Percentiles rank a stretch among this genome's conserved stretches.
These are phyloP conservation scores for Ornithoptera priamus DNA, from an alignment of 2,888 invertebrate genomes.

Conservation along the genomic window DNA sequence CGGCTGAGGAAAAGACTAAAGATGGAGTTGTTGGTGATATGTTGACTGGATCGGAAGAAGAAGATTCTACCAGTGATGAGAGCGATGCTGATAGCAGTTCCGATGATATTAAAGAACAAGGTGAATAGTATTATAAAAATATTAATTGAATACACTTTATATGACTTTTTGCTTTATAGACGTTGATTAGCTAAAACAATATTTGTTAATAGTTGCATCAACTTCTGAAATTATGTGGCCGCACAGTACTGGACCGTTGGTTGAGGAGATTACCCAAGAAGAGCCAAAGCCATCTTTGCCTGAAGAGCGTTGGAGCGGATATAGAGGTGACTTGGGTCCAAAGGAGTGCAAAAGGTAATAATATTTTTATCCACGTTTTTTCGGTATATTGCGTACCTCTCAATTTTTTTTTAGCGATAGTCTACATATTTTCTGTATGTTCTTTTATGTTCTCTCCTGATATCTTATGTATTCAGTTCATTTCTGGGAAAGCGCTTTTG, in stretches of 20 bases:
- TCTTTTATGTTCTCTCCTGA: no score
- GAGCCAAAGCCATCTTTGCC: conserved; percentile 34
- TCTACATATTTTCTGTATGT: no score
- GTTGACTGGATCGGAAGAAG: conserved; percentile 60
- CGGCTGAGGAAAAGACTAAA: conserved; percentile 44
- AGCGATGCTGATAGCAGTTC: conserved; percentile 40
- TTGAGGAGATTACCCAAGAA: conserved; percentile 63
- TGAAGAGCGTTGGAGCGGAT: conserved; percentile 64
- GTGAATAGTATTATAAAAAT: no score
- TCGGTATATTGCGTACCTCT: no score
- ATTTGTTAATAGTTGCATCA: conserved; percentile 36
- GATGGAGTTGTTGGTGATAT: conserved; percentile 55
- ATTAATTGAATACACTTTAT: no score
- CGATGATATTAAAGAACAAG: conserved; percentile 27
- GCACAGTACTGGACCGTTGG: conserved; percentile 49
- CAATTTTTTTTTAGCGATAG: no score
- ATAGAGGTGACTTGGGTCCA: conserved; percentile 42
- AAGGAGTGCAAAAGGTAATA: conserved; percentile 4
- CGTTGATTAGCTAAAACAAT: no score
- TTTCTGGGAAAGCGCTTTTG: no score
- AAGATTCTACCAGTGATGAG: conserved; percentile 58
- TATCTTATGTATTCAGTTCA: no score
- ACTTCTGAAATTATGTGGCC: conserved; percentile 65
- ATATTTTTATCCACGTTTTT: no score
- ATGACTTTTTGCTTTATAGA: no score